Percentiles rank a stretch among this genome's conserved stretches.
Conservation (phyloP, 1,140 invertebrate species). For the Phortica variegata region DNA sequence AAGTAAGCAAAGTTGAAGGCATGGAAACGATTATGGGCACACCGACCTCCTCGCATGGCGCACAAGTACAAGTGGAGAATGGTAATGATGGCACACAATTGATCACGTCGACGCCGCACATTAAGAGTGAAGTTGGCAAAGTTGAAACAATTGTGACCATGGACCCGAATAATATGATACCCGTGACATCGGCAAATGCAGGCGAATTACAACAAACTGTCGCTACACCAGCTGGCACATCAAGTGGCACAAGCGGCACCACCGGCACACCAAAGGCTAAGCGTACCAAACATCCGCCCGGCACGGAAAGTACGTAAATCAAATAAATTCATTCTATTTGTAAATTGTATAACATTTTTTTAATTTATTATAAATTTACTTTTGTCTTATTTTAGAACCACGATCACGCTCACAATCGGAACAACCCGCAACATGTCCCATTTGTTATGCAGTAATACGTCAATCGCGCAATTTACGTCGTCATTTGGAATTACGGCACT, state of each 20-base stretch:
- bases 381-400: constrained; percentile 32
- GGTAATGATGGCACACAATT: constrained; percentile 36
- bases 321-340: background rate
- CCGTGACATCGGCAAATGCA: constrained; percentile 43
- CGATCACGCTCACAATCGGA: constrained; percentile 64
- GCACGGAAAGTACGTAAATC: constrained; percentile 36
- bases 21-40: constrained; percentile 51
- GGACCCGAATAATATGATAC: constrained; percentile 52
- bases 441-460: constrained; percentile 63
- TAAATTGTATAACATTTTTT: background rate
- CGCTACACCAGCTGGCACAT: constrained; percentile 25
- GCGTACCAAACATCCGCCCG: constrained; percentile 44
- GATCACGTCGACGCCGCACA: constrained; percentile 42
- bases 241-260: constrained; percentile 24
- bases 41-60: constrained; percentile 41
- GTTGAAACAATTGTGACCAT: constrained; percentile 53
- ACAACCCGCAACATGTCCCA: constrained; percentile 65
- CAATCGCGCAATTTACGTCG: constrained; percentile 63
- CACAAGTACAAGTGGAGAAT: constrained; percentile 41
- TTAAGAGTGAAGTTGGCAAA: constrained; percentile 49
- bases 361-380: background rate
- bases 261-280: constrained; percentile 38
- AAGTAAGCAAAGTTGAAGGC: constrained; percentile 54
- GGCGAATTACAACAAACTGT: constrained; percentile 39
- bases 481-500: constrained; percentile 59